Evolutionary conservation across 1,140 invertebrate genomes (phyloP).

Genomic region (Drosophila cardini): DNA sequence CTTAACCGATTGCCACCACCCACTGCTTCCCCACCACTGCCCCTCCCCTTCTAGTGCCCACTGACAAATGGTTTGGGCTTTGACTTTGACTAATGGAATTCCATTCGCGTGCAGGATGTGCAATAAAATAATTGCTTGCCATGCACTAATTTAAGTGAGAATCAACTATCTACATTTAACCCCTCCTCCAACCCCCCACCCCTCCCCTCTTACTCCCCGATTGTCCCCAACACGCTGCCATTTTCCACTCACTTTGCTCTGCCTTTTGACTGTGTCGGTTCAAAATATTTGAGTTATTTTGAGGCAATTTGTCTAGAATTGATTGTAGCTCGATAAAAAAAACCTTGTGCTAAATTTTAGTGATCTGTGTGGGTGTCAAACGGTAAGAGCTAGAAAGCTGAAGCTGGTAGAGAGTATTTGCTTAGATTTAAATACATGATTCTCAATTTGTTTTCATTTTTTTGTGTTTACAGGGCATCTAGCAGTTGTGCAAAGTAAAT

Average conservation of each 20-base stretch:
- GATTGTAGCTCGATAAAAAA: neutral
- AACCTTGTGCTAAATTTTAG: neutral
- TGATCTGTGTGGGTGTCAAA: neutral
- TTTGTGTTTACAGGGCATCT: neutral
- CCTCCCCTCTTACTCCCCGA: neutral
- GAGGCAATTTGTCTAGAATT: conserved; percentile 3
- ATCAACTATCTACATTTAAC: neutral
- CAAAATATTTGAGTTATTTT: conserved; percentile 26
- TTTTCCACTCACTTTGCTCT: neutral
- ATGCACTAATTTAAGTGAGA: conserved; percentile 42
- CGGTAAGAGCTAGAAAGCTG: neutral
- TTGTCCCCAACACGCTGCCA: neutral
- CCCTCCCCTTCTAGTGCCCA: neutral
- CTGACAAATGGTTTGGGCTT: conserved; percentile 57
- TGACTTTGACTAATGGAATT: conserved; percentile 81
- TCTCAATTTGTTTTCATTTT: no score
- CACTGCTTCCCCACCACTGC: neutral
- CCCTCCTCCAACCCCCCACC: no score
- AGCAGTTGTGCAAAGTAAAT: neutral
- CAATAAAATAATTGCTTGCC: conserved; percentile 64
- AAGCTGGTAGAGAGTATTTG: neutral
- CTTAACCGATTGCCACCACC: neutral
- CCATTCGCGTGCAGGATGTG: conserved; percentile 39
- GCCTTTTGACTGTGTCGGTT: conserved; percentile 20
- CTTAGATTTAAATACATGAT: neutral